Conservation (phyloP, 2,888 invertebrate species). For the Electrophaes corylata region DNA sequence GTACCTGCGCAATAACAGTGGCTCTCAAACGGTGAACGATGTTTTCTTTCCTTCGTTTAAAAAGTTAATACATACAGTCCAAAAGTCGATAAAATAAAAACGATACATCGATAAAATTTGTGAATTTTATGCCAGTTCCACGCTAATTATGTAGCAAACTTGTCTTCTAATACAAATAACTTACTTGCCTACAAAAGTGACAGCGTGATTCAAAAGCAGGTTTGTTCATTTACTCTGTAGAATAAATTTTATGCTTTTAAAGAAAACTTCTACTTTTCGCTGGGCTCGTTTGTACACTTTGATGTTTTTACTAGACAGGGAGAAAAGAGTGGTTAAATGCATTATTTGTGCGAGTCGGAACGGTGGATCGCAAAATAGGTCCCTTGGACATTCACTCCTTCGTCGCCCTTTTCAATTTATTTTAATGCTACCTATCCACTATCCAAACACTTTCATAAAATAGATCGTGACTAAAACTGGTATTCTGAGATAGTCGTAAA, state of each 20-base stretch:
- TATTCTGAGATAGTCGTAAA: not conserved
- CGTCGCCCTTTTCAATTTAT: constrained; percentile 13
- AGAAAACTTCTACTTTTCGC: not conserved
- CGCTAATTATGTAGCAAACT: too few species aligned
- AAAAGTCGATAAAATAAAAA: too few species aligned
- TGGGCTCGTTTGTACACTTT: not conserved
- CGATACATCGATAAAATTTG: too few species aligned
- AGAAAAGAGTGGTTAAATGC: constrained; percentile 6
- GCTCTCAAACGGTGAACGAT: too few species aligned
- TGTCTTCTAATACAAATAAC: not conserved
- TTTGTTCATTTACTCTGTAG: not conserved
- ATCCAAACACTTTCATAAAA: not conserved
- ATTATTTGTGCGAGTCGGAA: constrained; percentile 8
- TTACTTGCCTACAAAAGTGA: not conserved
- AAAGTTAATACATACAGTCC: too few species aligned
- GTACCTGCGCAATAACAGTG: too few species aligned
- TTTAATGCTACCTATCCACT: not conserved
- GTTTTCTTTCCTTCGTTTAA: too few species aligned
- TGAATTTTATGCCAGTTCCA: too few species aligned
- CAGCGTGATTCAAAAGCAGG: not conserved
- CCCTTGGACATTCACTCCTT: constrained; percentile 9
- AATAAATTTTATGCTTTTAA: not conserved
- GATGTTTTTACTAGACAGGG: not conserved
- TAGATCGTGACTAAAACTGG: not conserved
- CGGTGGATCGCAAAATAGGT: constrained; percentile 12